Evolutionary conservation across 2,888 invertebrate species (phyloP), one percentile per base, ranked within the genome.

Genomic region (Lycia hirtaria): DNA sequence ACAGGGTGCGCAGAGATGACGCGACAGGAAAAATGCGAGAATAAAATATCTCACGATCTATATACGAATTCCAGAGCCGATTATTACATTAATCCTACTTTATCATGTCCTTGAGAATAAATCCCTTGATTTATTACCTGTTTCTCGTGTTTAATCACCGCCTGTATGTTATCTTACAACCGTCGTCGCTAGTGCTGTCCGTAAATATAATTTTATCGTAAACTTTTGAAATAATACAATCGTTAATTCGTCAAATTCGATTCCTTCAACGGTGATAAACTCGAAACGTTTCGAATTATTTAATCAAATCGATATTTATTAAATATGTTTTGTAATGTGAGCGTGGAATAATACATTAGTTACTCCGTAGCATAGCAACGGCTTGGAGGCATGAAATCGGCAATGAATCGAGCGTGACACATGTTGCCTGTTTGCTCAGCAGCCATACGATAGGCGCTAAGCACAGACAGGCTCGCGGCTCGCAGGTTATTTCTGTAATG

Each of bases 401-500:
- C 54, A 61, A 57, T 57, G 62, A 57, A 60, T 61, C 51, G 62
- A 60, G 60, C 58, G 64, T 63, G 62, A 61, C 60, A 63, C 61
- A 61, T 56, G 63, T 59, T 61, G 59, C 61, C 61, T 61, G 58
- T 57, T 61, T 57, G 64, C 57, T 57, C 61, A 50, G 65, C 54
- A 58, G 38, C 52, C 26, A 48, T 60, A 59, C 61, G 57, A 61
- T 62, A 67, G 69, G 69, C 62, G 67, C 65, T 68, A 65, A 67
- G 68, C 61, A 67, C 54, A 65, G 56, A 63, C 59, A 64, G 65
- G 64, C 66, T 64, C 62, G 63, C 61, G 65, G 64, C 66, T 64
- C 62, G 63, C 61, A 56, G 62, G 62, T 67, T 86, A 85, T 87
- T 87, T 85, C 74, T 75, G 80, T 75, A 65, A 65, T 68, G 72